A percentile compares a stretch with the other conserved stretches of the same genome.
These are phyloP conservation scores for Sinosuthora webbiana DNA, from an alignment of 2,113 vertebrate species.

Conservation along the genomic window DNA sequence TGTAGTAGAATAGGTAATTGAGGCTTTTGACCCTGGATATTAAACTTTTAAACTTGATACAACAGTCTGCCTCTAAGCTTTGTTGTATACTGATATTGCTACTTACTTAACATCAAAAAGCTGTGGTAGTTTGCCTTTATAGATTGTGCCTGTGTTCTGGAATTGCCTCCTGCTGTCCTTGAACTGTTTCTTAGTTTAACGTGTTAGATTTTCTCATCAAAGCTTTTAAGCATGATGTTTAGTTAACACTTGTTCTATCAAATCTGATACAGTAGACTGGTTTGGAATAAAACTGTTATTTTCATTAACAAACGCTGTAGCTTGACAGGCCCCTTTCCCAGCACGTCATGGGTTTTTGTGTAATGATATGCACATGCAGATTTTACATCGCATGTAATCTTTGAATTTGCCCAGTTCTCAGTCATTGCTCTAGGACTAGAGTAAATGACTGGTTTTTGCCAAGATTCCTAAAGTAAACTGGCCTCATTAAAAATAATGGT, in stretches of 20 bases:
- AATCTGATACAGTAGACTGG: conserved; percentile 57
- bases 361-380: conserved; percentile 64
- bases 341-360: background rate
- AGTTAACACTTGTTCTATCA: conserved; percentile 63
- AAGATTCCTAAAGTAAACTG: conserved; percentile 64
- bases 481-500: conserved; percentile 71
- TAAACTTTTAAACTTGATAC: conserved; percentile 77
- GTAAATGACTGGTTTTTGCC: conserved; percentile 59
- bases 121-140: conserved; percentile 73
- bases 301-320: conserved; percentile 43
- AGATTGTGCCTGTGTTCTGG: conserved; percentile 74
- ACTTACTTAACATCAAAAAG: conserved; percentile 78
- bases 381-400: conserved; percentile 62
- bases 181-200: conserved; percentile 70
- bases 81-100: conserved; percentile 75
- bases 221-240: conserved; percentile 61
- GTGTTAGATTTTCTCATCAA: conserved; percentile 74
- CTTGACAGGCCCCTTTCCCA: conserved; percentile 31
- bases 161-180: conserved; percentile 75
- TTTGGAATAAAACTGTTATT: conserved; percentile 59
- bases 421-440: conserved; percentile 63
- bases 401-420: conserved; percentile 46
- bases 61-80: conserved; percentile 69
- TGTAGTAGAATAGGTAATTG: conserved; percentile 45
- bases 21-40: conserved; percentile 68